Conservation (phyloP, 2,113 vertebrate genomes). For the Phoxinus phoxinus region DNA sequence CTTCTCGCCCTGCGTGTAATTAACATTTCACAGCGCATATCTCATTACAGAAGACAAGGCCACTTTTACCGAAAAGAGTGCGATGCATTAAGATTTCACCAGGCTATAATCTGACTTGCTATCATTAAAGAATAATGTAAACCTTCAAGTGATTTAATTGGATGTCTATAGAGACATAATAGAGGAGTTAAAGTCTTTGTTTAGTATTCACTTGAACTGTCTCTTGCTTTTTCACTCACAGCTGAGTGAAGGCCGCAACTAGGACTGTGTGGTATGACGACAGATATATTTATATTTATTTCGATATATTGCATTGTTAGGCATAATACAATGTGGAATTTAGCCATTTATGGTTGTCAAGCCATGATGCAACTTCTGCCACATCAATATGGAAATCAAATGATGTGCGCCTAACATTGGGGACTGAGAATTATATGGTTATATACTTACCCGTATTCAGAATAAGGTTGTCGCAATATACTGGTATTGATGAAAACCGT, state of each 20-base stretch:
- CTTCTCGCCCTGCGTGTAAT: conserved; percentile 69
- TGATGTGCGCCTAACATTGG: not conserved
- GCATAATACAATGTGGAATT: not conserved
- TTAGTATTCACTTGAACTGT: conserved; percentile 41
- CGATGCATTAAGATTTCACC: conserved; percentile 54
- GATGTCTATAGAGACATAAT: conserved; percentile 41
- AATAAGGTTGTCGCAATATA: not conserved
- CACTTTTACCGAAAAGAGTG: conserved; percentile 46
- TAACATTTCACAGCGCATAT: conserved; percentile 73
- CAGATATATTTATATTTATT: conserved; percentile 14
- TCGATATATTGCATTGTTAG: not conserved
- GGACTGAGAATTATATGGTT: not conserved
- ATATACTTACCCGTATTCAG: not conserved
- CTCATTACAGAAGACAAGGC: conserved; percentile 70
- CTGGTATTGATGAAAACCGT: no score
- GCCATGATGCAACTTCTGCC: not conserved
- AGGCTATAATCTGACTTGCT: conserved; percentile 50
- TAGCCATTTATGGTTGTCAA: not conserved
- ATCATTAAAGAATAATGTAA: conserved; percentile 50
- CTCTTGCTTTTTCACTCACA: not conserved
- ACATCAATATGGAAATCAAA: not conserved
- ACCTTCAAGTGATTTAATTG: conserved; percentile 44
- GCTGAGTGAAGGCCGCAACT: conserved; percentile 49
- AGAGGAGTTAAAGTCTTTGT: conserved; percentile 41
- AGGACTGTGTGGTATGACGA: not conserved